phyloP scores from a whole-genome alignment of 2,888 invertebrate genomes.

The Orthosia incerta region DNA sequence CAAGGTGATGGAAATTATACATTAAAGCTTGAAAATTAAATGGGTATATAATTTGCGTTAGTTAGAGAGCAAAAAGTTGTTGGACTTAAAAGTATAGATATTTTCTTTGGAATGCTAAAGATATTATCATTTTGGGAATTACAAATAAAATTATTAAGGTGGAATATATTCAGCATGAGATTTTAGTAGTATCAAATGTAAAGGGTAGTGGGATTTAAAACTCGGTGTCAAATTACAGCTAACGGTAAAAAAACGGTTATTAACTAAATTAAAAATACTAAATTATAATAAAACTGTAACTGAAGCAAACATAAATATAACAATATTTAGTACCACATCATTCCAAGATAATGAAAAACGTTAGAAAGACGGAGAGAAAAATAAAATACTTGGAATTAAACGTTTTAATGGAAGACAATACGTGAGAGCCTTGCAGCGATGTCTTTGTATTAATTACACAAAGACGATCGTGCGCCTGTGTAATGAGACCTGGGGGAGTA shows the following conservation, averaged over 20 bases:
- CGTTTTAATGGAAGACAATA: conserved; percentile 71
- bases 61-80: neutral
- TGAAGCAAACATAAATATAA: neutral
- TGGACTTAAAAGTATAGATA: neutral
- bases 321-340: neutral
- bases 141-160: neutral
- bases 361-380: conserved; percentile 2
- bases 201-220: neutral
- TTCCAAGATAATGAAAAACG: conserved; percentile 21
- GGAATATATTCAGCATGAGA: neutral
- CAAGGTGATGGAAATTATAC: conserved; percentile 4
- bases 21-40: conserved; percentile 13
- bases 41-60: neutral
- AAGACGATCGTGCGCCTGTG: conserved; percentile 52
- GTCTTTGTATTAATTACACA: conserved; percentile 61
- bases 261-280: neutral
- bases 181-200: conserved; percentile 2
- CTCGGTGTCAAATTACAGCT: no score
- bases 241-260: neutral
- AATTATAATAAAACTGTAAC: neutral
- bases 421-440: conserved; percentile 62
- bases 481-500: conserved; percentile 56
- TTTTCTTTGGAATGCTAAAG: neutral
- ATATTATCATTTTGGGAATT: neutral
- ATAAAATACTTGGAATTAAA: conserved; percentile 56